These are phyloP conservation scores for Leiothrix lutea DNA, from an alignment of 2,113 vertebrate species.

Conservation along the genomic window DNA sequence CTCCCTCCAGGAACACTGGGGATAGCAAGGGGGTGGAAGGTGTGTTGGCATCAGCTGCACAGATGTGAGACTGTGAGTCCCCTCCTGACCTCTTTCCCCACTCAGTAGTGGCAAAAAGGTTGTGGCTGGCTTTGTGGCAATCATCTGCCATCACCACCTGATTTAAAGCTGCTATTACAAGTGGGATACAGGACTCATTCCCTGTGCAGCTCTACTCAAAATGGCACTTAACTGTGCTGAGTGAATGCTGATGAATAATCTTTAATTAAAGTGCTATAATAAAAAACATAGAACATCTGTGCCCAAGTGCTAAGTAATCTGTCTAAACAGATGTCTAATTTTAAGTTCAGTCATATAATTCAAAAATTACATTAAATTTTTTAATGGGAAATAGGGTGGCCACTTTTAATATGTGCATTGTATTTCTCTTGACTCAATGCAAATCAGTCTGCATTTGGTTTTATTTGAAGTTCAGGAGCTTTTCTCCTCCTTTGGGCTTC, in stretches of 20 bases:
- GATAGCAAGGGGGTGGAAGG: not conserved
- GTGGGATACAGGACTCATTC: not conserved
- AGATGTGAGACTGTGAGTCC: not conserved
- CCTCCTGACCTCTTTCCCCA: not conserved
- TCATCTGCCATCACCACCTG: not conserved
- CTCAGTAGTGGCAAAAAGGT: not conserved
- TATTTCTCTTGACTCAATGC: not conserved
- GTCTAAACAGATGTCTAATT: constrained; percentile 34
- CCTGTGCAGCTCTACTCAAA: not conserved
- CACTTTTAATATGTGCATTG: not conserved
- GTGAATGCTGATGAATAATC: constrained; percentile 35
- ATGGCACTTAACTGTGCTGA: constrained; percentile 2
- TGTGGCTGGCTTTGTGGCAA: not conserved
- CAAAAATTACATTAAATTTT: not conserved
- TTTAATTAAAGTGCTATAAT: constrained; percentile 31
- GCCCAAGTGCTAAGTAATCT: constrained; percentile 44
- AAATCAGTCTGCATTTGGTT: not conserved
- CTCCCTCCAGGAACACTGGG: not conserved
- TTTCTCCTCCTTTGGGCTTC: not conserved
- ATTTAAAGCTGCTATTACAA: constrained; percentile 18
- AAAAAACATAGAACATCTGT: constrained; percentile 46
- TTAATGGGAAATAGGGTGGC: not conserved
- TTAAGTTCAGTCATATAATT: not conserved
- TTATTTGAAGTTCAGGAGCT: not conserved
- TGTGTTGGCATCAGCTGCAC: not conserved